phyloP scores from a whole-genome alignment of 1,140 invertebrate species.

The Druon quercuslanigerum region DNA sequence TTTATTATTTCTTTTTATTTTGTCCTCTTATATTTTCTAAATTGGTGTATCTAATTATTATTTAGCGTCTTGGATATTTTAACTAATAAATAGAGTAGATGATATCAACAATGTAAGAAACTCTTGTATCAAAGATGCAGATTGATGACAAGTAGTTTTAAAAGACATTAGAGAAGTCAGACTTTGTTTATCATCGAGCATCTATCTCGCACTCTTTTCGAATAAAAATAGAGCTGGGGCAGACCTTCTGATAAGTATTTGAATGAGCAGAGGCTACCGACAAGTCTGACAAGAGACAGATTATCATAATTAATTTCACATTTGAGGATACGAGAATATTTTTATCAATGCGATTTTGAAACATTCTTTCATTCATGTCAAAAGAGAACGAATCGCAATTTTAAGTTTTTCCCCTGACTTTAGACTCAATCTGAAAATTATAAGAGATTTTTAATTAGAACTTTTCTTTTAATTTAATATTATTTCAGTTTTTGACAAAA shows the following conservation, averaged over 20 bases:
- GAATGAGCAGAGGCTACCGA: slow-evolving; percentile 2
- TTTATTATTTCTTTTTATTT: too few species aligned
- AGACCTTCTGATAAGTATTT: slow-evolving; percentile 9
- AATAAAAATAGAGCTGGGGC: slow-evolving; percentile 14
- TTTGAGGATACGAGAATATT: background rate
- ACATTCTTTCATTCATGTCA: slow-evolving; percentile 5
- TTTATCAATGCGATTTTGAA: background rate
- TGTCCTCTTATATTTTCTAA: too few species aligned
- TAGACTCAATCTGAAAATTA: too few species aligned
- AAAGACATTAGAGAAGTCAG: background rate
- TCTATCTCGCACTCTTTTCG: background rate
- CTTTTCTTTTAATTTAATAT: too few species aligned
- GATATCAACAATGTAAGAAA: background rate
- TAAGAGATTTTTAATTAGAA: too few species aligned
- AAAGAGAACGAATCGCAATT: background rate
- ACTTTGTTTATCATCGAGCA: background rate
- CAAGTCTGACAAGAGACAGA: background rate
- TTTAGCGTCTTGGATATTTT: too few species aligned
- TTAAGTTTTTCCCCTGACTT: too few species aligned
- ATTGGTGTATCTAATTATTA: too few species aligned
- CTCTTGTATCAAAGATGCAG: background rate
- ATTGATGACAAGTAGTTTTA: background rate
- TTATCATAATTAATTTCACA: background rate
- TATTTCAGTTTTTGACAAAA: too few species aligned
- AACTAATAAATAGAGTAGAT: too few species aligned